Percentiles rank a stretch among this genome's conserved stretches.
Conservation (phyloP, 2,113 vertebrate species). For the Tychaedon coryphoeus region DNA sequence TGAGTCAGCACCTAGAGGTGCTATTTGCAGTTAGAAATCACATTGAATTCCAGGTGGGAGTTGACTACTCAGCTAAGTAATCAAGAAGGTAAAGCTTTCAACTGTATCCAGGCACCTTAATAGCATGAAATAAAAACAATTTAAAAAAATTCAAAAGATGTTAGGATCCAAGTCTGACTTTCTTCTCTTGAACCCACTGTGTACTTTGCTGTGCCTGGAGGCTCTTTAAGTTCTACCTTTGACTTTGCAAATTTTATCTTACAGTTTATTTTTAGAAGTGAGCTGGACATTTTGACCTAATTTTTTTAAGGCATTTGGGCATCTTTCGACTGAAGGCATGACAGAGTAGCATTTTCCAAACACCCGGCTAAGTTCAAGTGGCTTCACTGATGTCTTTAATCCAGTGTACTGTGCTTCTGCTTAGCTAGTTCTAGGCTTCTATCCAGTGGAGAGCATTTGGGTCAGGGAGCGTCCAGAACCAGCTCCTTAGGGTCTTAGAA, state of each 20-base stretch:
- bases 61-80: background rate
- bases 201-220: background rate
- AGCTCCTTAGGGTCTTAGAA: background rate
- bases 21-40: background rate
- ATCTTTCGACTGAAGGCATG: background rate
- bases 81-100: background rate
- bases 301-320: background rate
- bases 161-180: background rate
- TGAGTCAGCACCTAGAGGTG: background rate
- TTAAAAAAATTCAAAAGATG: background rate
- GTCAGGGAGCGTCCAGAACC: background rate
- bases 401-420: background rate
- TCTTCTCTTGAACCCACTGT: background rate
- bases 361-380: background rate
- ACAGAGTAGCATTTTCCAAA: background rate
- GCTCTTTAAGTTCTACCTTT: background rate
- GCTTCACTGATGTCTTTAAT: background rate
- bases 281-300: background rate
- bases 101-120: background rate
- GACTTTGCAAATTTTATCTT: background rate
- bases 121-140: background rate
- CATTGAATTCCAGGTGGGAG: background rate
- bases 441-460: background rate
- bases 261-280: background rate
- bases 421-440: background rate